Conservation (phyloP, 2,888 invertebrate genomes). For the Acronicta aceris region DNA sequence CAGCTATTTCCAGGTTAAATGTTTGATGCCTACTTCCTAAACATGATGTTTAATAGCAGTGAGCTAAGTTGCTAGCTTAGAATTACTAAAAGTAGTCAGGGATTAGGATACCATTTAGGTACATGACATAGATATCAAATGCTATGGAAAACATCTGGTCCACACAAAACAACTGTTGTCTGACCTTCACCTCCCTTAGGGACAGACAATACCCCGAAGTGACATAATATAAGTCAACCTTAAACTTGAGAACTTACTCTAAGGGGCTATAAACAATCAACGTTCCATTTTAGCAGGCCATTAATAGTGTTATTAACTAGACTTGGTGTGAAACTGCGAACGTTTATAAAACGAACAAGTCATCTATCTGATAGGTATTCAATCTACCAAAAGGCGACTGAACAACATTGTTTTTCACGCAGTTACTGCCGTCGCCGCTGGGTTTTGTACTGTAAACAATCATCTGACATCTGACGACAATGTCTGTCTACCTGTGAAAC, state of each 20-base stretch:
- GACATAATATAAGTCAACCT: conserved; percentile 16
- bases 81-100: no score
- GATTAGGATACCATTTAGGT: no score
- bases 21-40: background rate
- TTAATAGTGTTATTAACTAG: background rate
- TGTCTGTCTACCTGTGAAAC: no score
- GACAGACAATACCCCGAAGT: conserved; percentile 5
- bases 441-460: no score
- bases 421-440: no score
- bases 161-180: background rate
- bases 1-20: background rate
- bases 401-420: no score
- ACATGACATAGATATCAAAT: background rate
- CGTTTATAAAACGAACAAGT: no score
- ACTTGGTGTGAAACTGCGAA: background rate
- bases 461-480: no score
- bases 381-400: no score
- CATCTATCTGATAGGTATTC: no score
- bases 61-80: no score
- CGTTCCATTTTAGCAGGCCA: conserved; percentile 4
- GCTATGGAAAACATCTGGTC: background rate
- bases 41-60: no score
- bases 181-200: background rate
- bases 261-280: conserved; percentile 7
- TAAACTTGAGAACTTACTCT: conserved; percentile 4